phyloP scores from a whole-genome alignment of 35 echinoderm and acorn worm species.

The Stichopus chloronotus region DNA sequence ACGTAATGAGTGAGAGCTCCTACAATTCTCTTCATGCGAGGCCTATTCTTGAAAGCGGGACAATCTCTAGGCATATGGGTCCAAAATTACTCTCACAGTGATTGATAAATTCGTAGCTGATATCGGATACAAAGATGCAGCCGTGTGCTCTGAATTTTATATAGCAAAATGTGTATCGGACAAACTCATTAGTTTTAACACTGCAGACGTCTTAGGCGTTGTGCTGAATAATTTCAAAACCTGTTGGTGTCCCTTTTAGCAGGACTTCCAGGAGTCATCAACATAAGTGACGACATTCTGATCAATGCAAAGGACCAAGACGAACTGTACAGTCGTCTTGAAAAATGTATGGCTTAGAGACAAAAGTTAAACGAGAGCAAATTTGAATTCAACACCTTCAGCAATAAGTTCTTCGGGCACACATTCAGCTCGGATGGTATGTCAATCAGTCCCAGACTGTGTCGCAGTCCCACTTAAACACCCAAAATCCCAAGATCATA shows the following conservation, averaged over 20 bases:
- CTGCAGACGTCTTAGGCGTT: slow-evolving; percentile 53
- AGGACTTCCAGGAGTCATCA: neutral
- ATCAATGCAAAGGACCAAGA: neutral
- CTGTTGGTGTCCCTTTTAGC: neutral
- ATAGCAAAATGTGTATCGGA: slow-evolving; percentile 56
- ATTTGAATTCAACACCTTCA: slow-evolving; percentile 34
- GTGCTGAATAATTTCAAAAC: neutral
- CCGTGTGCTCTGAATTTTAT: slow-evolving; percentile 50
- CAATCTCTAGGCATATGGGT: slow-evolving; percentile 77
- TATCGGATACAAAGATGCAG: slow-evolving; percentile 45
- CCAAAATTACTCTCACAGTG: slow-evolving; percentile 57
- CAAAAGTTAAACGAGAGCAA: slow-evolving; percentile 64
- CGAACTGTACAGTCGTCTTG: neutral
- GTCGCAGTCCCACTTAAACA: slow-evolving; percentile 43
- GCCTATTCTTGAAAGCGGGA: neutral
- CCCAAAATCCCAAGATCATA: slow-evolving; percentile 46
- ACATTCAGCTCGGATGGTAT: slow-evolving; percentile 31
- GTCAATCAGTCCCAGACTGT: slow-evolving; percentile 57
- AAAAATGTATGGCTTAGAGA: slow-evolving; percentile 26
- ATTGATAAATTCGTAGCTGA: slow-evolving; percentile 62
- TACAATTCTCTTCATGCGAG: slow-evolving; percentile 9
- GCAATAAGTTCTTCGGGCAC: slow-evolving; percentile 60
- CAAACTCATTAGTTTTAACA: slow-evolving; percentile 64
- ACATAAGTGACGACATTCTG: neutral
- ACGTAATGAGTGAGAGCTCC: slow-evolving; percentile 63